Percentiles rank a stretch among this genome's conserved stretches.
These are phyloP conservation scores for Neolamprologus fasciatus DNA, from an alignment of 2,113 vertebrate species.

Conservation along the genomic window DNA sequence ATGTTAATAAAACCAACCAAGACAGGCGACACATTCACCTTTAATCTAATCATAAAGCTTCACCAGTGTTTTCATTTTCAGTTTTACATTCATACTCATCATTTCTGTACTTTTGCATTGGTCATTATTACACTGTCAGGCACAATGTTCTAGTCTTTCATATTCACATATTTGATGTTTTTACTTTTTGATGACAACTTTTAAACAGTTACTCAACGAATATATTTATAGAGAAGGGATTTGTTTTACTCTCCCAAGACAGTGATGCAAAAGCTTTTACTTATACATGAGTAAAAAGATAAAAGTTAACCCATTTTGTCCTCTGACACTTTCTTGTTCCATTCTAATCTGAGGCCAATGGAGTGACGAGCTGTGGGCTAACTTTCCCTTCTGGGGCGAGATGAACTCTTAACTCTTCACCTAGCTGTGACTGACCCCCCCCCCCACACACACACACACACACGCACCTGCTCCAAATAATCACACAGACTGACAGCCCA, in stretches of 20 bases:
- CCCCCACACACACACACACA: neutral
- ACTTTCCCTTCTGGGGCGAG: conserved; percentile 58
- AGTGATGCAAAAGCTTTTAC: neutral
- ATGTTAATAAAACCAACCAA: neutral
- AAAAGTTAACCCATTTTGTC: neutral
- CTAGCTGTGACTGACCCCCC: neutral
- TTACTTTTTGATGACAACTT: neutral
- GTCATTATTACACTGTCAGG: neutral
- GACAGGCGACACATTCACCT: neutral
- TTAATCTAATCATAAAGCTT: neutral
- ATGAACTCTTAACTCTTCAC: conserved; percentile 58
- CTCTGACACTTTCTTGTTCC: neutral
- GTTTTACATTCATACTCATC: neutral
- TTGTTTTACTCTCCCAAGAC: neutral
- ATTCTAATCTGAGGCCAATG: neutral
- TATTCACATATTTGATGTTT: neutral
- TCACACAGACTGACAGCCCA: conserved; percentile 19
- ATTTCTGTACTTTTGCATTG: neutral
- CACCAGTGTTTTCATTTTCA: neutral
- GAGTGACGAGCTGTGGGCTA: neutral
- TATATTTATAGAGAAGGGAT: neutral
- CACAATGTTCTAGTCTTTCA: neutral
- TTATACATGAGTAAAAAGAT: neutral
- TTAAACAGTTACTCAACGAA: neutral
- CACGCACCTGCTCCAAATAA: conserved; percentile 24